Conservation (phyloP, 2,888 invertebrate species). For the Plebejus argus region DNA sequence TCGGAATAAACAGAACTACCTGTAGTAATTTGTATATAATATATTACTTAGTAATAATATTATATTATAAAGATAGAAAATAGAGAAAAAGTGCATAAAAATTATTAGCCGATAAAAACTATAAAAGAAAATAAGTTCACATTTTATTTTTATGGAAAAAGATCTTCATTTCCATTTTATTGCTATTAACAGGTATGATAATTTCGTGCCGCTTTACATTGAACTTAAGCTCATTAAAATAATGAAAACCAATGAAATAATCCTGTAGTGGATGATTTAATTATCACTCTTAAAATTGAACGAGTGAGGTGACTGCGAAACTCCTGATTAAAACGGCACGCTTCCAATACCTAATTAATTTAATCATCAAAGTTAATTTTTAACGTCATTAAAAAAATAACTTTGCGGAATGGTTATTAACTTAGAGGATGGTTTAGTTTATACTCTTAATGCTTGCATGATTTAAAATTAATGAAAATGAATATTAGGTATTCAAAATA, state of each 20-base stretch:
- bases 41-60: too few species aligned
- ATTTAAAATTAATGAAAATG: background rate
- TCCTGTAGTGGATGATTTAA: slow-evolving; percentile 28
- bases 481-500: background rate
- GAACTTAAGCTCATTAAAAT: slow-evolving; percentile 28
- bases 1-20: too few species aligned
- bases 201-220: background rate
- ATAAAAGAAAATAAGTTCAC: background rate
- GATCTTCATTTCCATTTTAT: background rate
- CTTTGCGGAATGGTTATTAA: background rate
- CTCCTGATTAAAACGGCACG: slow-evolving; percentile 19
- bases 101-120: background rate
- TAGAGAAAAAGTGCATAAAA: too few species aligned
- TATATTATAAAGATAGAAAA: too few species aligned
- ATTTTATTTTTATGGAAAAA: background rate
- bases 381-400: background rate
- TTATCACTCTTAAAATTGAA: slow-evolving; percentile 25
- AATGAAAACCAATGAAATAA: slow-evolving; percentile 24
- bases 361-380: slow-evolving; percentile 9
- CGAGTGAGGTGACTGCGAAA: slow-evolving; percentile 15
- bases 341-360: slow-evolving; percentile 23
- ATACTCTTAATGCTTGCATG: background rate
- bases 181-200: slow-evolving; percentile 3
- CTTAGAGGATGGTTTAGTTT: background rate
- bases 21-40: too few species aligned